Evolutionary conservation across 1,140 invertebrate genomes (phyloP).

Genomic region (Popillia japonica): DNA sequence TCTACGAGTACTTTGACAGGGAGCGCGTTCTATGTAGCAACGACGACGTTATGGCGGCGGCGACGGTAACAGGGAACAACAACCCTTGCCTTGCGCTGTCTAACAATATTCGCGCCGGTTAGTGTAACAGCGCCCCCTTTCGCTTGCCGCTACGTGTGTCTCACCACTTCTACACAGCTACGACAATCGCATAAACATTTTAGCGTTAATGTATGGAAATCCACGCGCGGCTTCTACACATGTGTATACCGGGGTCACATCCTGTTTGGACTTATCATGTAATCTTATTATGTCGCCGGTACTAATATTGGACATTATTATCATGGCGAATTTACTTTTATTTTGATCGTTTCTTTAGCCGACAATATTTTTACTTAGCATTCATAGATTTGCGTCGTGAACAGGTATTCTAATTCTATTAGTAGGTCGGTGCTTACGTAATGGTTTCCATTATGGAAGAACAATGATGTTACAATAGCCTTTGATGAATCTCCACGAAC

Average conservation of each 20-base stretch:
- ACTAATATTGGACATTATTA: too few species aligned
- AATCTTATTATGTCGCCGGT: background rate
- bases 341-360: too few species aligned
- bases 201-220: slow-evolving; percentile 6
- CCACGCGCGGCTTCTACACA: slow-evolving; percentile 7
- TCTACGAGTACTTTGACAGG: slow-evolving; percentile 1
- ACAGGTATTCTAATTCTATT: too few species aligned
- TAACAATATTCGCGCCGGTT: background rate
- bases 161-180: background rate
- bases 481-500: too few species aligned
- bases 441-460: too few species aligned
- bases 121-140: background rate
- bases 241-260: background rate
- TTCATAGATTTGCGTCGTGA: too few species aligned
- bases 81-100: background rate
- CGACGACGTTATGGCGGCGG: background rate
- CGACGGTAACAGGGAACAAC: background rate
- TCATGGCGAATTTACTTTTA: too few species aligned
- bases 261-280: background rate
- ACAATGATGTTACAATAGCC: too few species aligned
- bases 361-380: too few species aligned
- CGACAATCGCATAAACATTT: background rate
- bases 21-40: background rate
- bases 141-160: background rate
- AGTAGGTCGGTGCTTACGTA: too few species aligned